phyloP scores from a whole-genome alignment of 2,113 vertebrate species.

The Alethe diademata region DNA sequence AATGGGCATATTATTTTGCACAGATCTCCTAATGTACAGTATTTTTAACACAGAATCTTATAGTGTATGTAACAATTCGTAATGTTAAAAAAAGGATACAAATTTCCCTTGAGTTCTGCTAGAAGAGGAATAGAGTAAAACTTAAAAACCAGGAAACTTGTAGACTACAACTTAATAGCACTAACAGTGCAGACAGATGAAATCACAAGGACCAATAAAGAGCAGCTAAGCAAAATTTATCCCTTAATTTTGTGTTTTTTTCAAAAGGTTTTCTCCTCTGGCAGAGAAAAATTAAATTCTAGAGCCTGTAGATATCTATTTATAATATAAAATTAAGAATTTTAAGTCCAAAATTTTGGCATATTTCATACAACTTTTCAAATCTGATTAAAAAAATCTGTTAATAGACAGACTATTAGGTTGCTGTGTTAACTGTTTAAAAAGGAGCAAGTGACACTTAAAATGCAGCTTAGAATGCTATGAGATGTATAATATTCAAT shows the following conservation, averaged over 20 bases:
- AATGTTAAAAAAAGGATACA: slow-evolving; percentile 11
- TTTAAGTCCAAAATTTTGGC: slow-evolving; percentile 50
- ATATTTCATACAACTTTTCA: slow-evolving; percentile 44
- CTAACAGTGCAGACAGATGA: slow-evolving; percentile 3
- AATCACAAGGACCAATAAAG: slow-evolving; percentile 33
- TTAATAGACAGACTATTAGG: slow-evolving; percentile 42
- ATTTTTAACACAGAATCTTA: slow-evolving; percentile 62
- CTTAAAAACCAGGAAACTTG: slow-evolving; percentile 4
- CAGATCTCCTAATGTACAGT: slow-evolving; percentile 66
- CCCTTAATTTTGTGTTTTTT: slow-evolving; percentile 18
- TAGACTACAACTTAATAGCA: not conserved
- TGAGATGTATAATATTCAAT: slow-evolving; percentile 78
- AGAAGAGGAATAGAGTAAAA: not conserved
- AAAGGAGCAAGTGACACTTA: slow-evolving; percentile 51
- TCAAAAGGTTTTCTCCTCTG: slow-evolving; percentile 50
- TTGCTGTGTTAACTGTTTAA: slow-evolving; percentile 57
- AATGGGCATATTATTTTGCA: slow-evolving; percentile 70
- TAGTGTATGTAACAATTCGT: slow-evolving; percentile 24
- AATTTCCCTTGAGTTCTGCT: slow-evolving; percentile 33
- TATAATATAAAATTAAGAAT: slow-evolving; percentile 70
- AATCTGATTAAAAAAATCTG: slow-evolving; percentile 1
- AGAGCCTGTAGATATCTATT: slow-evolving; percentile 77
- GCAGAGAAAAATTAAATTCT: slow-evolving; percentile 52
- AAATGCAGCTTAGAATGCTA: slow-evolving; percentile 63
- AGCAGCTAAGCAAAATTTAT: slow-evolving; percentile 47